These are phyloP conservation scores for Struthidea cinerea DNA, from an alignment of 2,113 vertebrate genomes.

Conservation along the genomic window DNA sequence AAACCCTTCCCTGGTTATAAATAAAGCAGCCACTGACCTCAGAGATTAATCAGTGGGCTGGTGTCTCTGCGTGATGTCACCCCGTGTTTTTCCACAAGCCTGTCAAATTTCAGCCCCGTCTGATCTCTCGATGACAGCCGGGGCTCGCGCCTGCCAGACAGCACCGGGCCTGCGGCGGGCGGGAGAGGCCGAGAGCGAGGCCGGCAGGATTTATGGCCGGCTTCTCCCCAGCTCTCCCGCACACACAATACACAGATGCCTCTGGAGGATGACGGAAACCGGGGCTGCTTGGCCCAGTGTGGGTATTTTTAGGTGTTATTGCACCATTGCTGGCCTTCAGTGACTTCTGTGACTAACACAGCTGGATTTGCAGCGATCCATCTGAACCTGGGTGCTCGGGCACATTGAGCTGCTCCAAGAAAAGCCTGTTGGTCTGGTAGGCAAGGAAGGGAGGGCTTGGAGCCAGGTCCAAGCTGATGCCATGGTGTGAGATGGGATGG, in stretches of 20 bases:
- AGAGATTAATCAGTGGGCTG: background rate
- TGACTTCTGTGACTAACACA: background rate
- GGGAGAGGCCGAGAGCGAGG: background rate
- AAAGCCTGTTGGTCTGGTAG: accelerated
- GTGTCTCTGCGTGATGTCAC: conserved; percentile 52
- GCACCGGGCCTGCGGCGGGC: background rate
- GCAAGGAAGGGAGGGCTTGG: background rate
- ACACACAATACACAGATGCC: background rate
- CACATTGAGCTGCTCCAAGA: accelerated
- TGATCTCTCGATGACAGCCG: background rate
- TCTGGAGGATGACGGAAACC: background rate
- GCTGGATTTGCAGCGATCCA: accelerated
- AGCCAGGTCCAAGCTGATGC: background rate
- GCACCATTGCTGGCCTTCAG: background rate
- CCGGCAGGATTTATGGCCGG: background rate
- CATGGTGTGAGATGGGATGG: background rate
- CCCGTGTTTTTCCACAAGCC: conserved; percentile 44
- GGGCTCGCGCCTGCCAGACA: background rate
- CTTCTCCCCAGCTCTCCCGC: background rate
- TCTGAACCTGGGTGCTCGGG: accelerated
- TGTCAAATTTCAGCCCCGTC: background rate
- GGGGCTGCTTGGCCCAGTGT: accelerated
- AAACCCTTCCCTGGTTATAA: background rate
- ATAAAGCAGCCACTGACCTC: background rate
- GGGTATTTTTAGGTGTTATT: background rate